phyloP scores from a whole-genome alignment of 2,888 invertebrate genomes.

The Eumacrocentrus americanus region DNA sequence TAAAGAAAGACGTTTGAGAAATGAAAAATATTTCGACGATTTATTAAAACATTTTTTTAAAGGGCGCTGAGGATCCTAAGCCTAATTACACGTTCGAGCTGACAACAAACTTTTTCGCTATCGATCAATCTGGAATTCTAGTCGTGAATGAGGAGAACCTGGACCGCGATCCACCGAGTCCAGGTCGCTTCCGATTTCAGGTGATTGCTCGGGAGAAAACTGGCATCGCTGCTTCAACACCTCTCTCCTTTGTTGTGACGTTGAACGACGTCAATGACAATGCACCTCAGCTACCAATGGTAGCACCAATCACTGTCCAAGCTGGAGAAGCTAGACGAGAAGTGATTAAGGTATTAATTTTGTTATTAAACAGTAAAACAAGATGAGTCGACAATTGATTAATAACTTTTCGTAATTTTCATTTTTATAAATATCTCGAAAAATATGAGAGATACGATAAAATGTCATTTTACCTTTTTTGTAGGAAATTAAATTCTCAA shows the following conservation, averaged over 20 bases:
- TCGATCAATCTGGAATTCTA: slow-evolving; percentile 74
- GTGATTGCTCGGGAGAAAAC: slow-evolving; percentile 83
- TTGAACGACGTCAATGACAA: slow-evolving; percentile 87
- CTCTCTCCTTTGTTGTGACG: slow-evolving; percentile 77
- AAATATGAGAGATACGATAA: too few relatives aligned
- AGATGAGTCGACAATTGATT: slow-evolving; percentile 3
- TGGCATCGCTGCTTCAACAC: slow-evolving; percentile 81
- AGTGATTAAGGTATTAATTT: slow-evolving; percentile 69
- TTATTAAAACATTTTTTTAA: too few relatives aligned
- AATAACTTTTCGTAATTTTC: too few relatives aligned
- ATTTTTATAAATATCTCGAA: too few relatives aligned
- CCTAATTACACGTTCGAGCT: slow-evolving; percentile 83
- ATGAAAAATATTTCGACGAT: not conserved
- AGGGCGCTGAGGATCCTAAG: slow-evolving; percentile 80
- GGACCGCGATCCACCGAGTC: slow-evolving; percentile 86
- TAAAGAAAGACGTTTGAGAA: not conserved
- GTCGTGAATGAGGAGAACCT: slow-evolving; percentile 83
- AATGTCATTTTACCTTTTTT: too few relatives aligned
- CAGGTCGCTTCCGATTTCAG: slow-evolving; percentile 84
- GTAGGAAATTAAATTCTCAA: too few relatives aligned
- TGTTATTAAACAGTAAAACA: slow-evolving; percentile 15
- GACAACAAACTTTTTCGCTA: slow-evolving; percentile 82
- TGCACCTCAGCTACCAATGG: slow-evolving; percentile 79
- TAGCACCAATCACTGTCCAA: slow-evolving; percentile 80
- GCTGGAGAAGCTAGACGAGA: slow-evolving; percentile 75